Evolutionary conservation across 92 coral and sea anemone genomes (phyloP).

Genomic region (Actinernus sp.): DNA sequence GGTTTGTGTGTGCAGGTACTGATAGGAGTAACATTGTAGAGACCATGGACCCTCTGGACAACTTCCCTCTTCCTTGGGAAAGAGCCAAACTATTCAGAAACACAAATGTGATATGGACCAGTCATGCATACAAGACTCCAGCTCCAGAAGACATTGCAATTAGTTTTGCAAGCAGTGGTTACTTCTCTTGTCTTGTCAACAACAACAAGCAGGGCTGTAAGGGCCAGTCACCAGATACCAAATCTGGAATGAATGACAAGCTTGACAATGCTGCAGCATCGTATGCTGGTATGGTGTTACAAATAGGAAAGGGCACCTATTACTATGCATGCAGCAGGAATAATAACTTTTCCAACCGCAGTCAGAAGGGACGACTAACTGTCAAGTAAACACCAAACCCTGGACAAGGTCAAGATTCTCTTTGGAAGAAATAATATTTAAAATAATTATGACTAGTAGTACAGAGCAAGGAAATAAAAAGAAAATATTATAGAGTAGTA

Average conservation of each 20-base stretch:
- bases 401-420: too few relatives aligned
- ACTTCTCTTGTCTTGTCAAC: conserved; percentile 33
- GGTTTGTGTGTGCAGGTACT: too few relatives aligned
- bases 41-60: conserved; percentile 67
- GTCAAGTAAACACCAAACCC: conserved; percentile 59
- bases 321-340: conserved; percentile 90
- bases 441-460: too few relatives aligned
- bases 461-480: too few relatives aligned
- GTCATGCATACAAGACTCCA: conserved; percentile 51
- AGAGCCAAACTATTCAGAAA: conserved; percentile 62
- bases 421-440: too few relatives aligned
- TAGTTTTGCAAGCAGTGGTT: conserved; percentile 82
- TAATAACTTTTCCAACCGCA: conserved; percentile 97
- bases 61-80: conserved; percentile 81
- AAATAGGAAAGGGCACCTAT: conserved; percentile 70
- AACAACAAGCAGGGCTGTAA: conserved; percentile 16
- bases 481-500: too few relatives aligned
- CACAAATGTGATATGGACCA: conserved; percentile 73
- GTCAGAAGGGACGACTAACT: conserved; percentile 90
- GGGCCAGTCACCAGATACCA: conserved; percentile 47
- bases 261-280: conserved; percentile 97
- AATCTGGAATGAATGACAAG: conserved; percentile 68
- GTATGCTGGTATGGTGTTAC: conserved; percentile 80
- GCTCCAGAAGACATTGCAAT: conserved; percentile 77
- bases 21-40: conserved; percentile 95